Percentiles rank a stretch among this genome's conserved stretches.
These are phyloP conservation scores for Orycteropus afer DNA, from an alignment of 2,113 vertebrate genomes.

Conservation along the genomic window DNA sequence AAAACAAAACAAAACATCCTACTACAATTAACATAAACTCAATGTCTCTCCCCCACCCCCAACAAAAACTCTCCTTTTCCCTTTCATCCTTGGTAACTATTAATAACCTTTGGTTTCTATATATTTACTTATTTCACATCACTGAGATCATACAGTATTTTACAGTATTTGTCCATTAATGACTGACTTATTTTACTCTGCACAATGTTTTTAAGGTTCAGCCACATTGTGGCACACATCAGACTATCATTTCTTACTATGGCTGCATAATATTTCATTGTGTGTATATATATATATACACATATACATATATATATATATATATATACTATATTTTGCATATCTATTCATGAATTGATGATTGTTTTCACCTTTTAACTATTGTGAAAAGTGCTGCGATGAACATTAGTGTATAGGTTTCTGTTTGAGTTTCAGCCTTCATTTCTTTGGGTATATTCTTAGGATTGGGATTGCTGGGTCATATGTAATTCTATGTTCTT, in stretches of 20 bases:
- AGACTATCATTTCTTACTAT: neutral
- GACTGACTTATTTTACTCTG: neutral
- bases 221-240: neutral
- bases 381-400: neutral
- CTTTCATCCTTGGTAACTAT: neutral
- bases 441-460: neutral
- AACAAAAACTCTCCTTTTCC: neutral
- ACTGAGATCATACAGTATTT: neutral
- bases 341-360: neutral
- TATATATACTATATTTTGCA: neutral
- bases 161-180: neutral
- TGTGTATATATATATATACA: no score
- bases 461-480: neutral
- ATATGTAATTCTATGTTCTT: neutral
- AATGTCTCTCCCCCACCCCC: neutral
- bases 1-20: no score
- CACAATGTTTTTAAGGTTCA: neutral
- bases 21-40: neutral
- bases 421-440: neutral
- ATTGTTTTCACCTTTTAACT: neutral
- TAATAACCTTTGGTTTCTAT: neutral
- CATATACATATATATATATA: no score
- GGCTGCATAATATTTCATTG: neutral
- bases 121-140: neutral
- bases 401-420: neutral